Conservation (phyloP, 2,888 invertebrate species). For the Lobophora halterata region DNA sequence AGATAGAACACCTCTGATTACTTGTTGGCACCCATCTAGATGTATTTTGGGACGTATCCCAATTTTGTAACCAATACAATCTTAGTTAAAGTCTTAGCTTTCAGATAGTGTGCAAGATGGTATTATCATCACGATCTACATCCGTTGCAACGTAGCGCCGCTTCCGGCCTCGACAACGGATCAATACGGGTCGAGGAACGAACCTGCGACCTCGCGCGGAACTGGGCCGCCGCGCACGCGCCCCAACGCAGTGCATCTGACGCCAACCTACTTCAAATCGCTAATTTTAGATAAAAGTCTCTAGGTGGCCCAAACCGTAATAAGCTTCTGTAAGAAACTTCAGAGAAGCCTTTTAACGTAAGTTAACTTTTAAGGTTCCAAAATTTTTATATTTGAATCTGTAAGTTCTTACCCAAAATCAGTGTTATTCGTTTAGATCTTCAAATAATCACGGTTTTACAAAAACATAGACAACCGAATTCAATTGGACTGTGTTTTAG, state of each 20-base stretch:
- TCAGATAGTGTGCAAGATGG: conserved; percentile 36
- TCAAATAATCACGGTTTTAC: too few species aligned
- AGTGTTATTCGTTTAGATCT: too few species aligned
- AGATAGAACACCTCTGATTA: not conserved
- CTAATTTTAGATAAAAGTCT: conserved; percentile 43
- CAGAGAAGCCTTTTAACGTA: too few species aligned
- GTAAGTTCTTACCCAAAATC: too few species aligned
- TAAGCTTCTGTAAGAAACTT: too few species aligned
- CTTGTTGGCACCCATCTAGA: not conserved
- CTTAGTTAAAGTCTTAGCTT: conserved; percentile 2
- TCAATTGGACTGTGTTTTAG: too few species aligned
- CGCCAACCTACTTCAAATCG: conserved; percentile 59
- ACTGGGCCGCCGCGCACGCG: conserved; percentile 78
- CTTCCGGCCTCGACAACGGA: conserved; percentile 69
- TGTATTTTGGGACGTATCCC: too few species aligned
- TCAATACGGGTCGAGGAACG: conserved; percentile 78
- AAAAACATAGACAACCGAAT: too few species aligned
- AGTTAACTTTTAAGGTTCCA: too few species aligned
- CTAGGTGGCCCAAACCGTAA: conserved; percentile 15
- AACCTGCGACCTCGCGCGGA: conserved; percentile 74
- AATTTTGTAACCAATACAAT: not conserved
- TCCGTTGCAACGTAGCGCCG: conserved; percentile 66
- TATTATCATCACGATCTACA: conserved; percentile 52
- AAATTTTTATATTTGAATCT: too few species aligned
- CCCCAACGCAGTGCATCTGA: conserved; percentile 63